These are phyloP conservation scores for Diplolepis rosae DNA, from an alignment of 2,888 invertebrate genomes.

Conservation along the genomic window DNA sequence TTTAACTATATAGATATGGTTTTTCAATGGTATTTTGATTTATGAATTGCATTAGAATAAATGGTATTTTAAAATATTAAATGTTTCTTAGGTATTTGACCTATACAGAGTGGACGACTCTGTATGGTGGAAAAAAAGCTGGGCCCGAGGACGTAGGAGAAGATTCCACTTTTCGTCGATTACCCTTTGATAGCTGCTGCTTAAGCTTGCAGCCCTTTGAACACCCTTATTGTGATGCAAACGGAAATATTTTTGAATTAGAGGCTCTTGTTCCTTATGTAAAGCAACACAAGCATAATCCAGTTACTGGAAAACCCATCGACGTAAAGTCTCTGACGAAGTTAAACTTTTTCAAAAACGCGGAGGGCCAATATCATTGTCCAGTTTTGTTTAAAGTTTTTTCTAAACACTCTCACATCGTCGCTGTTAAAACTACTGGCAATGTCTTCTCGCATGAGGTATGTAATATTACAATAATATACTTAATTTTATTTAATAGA, in stretches of 20 bases:
- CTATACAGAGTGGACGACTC: conserved; percentile 90
- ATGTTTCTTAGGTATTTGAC: conserved; percentile 82
- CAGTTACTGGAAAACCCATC: conserved; percentile 92
- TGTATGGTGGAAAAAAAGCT: conserved; percentile 90
- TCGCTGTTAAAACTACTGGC: conserved; percentile 91
- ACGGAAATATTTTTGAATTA: conserved; percentile 95
- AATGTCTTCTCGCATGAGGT: conserved; percentile 94
- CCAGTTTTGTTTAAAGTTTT: conserved; percentile 95
- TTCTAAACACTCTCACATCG: conserved; percentile 95
- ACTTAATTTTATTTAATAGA: neutral
- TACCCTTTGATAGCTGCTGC: conserved; percentile 95
- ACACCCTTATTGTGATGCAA: conserved; percentile 90
- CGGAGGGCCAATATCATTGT: conserved; percentile 89
- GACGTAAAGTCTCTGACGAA: conserved; percentile 89
- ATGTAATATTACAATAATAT: conserved; percentile 15
- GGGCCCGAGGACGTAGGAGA: conserved; percentile 81
- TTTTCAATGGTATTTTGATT: too few species aligned
- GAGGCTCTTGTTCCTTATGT: conserved; percentile 90
- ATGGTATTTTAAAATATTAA: neutral
- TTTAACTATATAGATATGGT: too few species aligned
- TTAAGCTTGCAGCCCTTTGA: conserved; percentile 94
- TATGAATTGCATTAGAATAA: too few species aligned
- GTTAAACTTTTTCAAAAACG: conserved; percentile 91
- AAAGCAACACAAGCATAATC: conserved; percentile 94
- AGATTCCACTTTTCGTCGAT: conserved; percentile 88